Evolutionary conservation across 2,113 vertebrate genomes (phyloP).

Genomic region (Gymnobelideus leadbeateri): DNA sequence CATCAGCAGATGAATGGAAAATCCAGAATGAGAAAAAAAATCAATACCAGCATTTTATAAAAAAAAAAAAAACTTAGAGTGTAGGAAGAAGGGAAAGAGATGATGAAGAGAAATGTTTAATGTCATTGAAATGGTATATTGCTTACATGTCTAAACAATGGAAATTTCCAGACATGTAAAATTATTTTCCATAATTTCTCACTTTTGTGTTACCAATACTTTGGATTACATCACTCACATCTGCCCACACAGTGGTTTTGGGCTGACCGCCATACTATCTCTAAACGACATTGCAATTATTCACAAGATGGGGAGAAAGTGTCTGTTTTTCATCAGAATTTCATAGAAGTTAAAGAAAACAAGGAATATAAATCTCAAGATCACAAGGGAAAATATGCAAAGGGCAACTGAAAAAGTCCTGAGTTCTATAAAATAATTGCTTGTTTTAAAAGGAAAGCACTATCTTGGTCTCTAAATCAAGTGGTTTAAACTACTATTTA

Average conservation of each 20-base stretch:
- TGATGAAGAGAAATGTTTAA: conserved; percentile 34
- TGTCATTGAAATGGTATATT: not conserved
- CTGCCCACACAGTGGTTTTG: not conserved
- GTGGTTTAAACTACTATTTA: not conserved
- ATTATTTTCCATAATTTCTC: not conserved
- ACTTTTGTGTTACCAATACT: not conserved
- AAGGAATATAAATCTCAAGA: not conserved
- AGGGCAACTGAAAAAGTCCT: not conserved
- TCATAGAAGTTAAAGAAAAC: not conserved
- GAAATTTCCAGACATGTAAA: not conserved
- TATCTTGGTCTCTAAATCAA: not conserved
- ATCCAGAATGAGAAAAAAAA: not conserved
- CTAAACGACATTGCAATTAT: not conserved
- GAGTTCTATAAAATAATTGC: not conserved
- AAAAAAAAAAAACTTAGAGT: not conserved
- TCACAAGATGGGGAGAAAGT: not conserved
- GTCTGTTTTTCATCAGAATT: not conserved
- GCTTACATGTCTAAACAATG: not conserved
- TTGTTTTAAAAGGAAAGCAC: not conserved
- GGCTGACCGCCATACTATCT: not conserved
- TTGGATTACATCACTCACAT: not conserved
- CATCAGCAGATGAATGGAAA: not conserved
- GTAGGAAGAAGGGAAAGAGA: not conserved
- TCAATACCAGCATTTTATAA: not conserved
- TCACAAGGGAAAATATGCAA: not conserved